Evolutionary conservation across 2,113 vertebrate genomes (phyloP).

Genomic region (Otocyon megalotis): DNA sequence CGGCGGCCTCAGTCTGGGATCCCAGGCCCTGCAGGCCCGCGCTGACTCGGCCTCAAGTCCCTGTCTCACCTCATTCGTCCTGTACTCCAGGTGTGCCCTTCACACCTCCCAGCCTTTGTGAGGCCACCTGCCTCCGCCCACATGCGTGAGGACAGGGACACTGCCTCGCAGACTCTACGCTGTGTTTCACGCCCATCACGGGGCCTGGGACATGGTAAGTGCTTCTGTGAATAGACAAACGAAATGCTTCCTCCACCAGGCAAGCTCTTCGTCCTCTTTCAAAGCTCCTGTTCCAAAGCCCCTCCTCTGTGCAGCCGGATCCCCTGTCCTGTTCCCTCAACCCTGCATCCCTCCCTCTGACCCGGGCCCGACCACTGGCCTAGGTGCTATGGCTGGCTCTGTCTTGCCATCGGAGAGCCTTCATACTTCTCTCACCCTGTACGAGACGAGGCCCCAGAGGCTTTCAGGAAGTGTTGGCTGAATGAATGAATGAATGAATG

Average conservation of each 20-base stretch:
- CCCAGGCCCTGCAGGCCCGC: not conserved
- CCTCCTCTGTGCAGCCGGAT: not conserved
- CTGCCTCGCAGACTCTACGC: no score
- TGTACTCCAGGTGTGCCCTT: not conserved
- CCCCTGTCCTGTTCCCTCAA: not conserved
- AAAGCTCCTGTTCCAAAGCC: not conserved
- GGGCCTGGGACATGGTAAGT: not conserved
- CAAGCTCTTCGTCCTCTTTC: not conserved
- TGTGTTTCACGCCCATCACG: not conserved
- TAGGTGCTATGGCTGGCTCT: not conserved
- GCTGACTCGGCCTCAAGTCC: not conserved
- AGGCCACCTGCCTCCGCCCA: not conserved
- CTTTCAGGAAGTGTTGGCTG: not conserved
- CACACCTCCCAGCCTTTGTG: not conserved
- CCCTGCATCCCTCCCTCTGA: not conserved
- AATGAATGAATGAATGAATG: not conserved
- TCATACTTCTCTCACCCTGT: not conserved
- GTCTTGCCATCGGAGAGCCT: not conserved
- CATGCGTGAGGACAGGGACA: not conserved
- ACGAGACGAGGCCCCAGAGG: not conserved
- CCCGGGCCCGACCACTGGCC: not conserved
- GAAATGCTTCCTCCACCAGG: not conserved
- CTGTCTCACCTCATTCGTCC: not conserved
- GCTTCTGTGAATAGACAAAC: not conserved
- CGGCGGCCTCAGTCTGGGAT: not conserved